A percentile compares a stretch with the other conserved stretches of the same genome.
Conservation (phyloP, 2,888 invertebrate species). For the Carterocephalus palaemon region DNA sequence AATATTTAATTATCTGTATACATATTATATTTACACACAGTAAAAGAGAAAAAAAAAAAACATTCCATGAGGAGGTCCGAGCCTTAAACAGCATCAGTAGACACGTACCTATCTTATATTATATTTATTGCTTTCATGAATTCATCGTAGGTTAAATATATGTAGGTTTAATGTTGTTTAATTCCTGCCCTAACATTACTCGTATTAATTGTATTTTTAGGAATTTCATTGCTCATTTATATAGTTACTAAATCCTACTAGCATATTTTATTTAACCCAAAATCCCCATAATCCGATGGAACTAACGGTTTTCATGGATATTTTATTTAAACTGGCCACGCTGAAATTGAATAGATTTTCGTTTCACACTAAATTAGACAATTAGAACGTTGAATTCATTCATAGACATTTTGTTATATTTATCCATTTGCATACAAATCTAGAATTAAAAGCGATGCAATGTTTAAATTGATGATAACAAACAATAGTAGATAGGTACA, state of each 20-base stretch:
- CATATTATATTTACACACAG: slow-evolving; percentile 7
- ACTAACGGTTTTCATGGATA: slow-evolving; percentile 6
- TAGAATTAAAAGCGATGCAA: neutral
- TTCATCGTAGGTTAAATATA: too few species aligned
- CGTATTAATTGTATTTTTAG: too few species aligned
- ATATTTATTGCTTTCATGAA: too few species aligned
- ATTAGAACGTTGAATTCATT: slow-evolving; percentile 17
- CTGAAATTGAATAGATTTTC: slow-evolving; percentile 24
- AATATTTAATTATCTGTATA: slow-evolving; percentile 15
- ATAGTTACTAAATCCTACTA: neutral
- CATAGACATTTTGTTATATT: slow-evolving; percentile 5
- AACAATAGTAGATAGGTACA: too few species aligned
- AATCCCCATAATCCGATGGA: neutral
- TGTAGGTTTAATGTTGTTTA: too few species aligned
- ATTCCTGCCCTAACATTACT: too few species aligned
- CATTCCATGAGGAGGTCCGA: neutral
- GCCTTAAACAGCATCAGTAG: neutral
- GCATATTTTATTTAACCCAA: neutral
- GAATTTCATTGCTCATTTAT: neutral
- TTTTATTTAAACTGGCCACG: slow-evolving; percentile 11
- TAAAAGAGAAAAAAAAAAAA: neutral
- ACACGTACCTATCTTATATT: too few species aligned
- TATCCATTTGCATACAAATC: slow-evolving; percentile 15
- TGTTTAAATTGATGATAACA: neutral
- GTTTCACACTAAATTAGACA: slow-evolving; percentile 23